These are phyloP conservation scores for Aphodius granarius DNA, from an alignment of 2,888 invertebrate species.

Conservation along the genomic window DNA sequence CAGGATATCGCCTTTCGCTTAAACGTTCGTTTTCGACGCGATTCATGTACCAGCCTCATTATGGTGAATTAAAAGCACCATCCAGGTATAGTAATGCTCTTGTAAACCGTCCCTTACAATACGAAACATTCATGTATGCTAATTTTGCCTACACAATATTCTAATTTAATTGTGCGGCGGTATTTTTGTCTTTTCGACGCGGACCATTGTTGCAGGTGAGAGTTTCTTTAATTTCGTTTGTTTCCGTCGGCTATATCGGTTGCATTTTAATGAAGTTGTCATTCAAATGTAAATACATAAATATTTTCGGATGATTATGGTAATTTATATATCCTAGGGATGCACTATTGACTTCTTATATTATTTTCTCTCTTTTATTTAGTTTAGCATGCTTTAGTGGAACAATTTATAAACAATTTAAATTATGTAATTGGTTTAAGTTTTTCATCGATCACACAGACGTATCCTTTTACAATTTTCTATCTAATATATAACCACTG, in stretches of 20 bases:
- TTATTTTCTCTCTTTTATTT: neutral
- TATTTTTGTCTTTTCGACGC: neutral
- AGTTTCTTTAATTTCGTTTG: neutral
- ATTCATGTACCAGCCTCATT: constrained; percentile 7
- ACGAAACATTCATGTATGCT: neutral
- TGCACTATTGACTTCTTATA: neutral
- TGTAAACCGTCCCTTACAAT: neutral
- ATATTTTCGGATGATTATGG: neutral
- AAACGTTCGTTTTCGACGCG: neutral
- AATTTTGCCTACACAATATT: neutral
- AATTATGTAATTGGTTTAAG: too few relatives aligned
- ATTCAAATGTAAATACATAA: neutral
- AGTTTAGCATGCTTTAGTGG: neutral
- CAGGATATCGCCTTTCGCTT: neutral
- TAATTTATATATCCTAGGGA: neutral
- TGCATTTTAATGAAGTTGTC: neutral
- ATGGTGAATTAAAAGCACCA: constrained; percentile 9
- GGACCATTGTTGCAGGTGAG: neutral
- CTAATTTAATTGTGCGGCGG: neutral
- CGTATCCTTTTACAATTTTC: too few relatives aligned
- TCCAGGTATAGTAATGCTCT: neutral
- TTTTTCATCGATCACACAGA: too few relatives aligned
- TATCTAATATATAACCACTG: neutral
- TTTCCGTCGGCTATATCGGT: neutral
- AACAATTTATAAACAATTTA: too few relatives aligned